Evolutionary conservation across 2,888 invertebrate genomes (phyloP).

Genomic region (Globia sparganii): DNA sequence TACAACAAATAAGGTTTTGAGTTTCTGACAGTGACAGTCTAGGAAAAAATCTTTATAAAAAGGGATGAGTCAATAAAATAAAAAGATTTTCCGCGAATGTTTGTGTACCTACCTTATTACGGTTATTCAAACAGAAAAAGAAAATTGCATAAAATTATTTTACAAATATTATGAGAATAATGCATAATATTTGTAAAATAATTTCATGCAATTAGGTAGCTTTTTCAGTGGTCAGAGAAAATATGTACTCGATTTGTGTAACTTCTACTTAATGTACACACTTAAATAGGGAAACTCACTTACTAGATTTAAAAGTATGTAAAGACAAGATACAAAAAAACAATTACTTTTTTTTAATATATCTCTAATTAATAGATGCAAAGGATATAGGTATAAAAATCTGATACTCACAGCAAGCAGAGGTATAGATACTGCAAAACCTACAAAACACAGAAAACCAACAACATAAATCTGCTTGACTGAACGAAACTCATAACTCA

Average conservation of each 20-base stretch:
- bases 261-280: background rate
- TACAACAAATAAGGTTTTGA: background rate
- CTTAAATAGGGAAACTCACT: background rate
- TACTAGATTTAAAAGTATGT: background rate
- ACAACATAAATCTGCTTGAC: constrained; percentile 81
- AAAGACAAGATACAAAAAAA: background rate
- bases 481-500: constrained; percentile 78
- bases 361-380: background rate
- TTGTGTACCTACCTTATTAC: background rate
- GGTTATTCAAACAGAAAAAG: background rate
- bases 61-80: background rate
- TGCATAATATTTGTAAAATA: background rate
- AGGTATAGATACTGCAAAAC: constrained; percentile 74
- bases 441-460: constrained; percentile 79
- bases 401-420: constrained; percentile 72
- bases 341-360: background rate
- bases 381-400: background rate
- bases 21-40: background rate
- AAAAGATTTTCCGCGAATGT: background rate
- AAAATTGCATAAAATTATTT: background rate
- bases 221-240: too few relatives aligned
- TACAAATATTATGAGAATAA: too few relatives aligned
- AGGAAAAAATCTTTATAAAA: background rate
- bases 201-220: background rate
- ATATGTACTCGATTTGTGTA: background rate